A percentile compares a stretch with the other conserved stretches of the same genome.
Evolutionary conservation across 2,113 vertebrate genomes (phyloP).

Genomic region (Odocoileus hemionus): DNA sequence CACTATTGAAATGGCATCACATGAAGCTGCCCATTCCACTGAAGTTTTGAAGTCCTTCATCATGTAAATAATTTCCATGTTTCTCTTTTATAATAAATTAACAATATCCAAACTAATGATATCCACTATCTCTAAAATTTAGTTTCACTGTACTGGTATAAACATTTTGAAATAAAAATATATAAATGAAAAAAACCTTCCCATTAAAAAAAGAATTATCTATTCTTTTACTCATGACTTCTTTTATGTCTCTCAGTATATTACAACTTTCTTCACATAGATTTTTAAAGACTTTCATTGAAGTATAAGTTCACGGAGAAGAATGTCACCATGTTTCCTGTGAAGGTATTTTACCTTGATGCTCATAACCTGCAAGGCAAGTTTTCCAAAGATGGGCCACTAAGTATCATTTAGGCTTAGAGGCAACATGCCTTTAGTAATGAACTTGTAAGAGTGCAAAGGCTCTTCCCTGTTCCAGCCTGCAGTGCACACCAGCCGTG

Average conservation of each 20-base stretch:
- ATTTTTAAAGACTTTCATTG: background rate
- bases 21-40: background rate
- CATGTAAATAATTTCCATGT: background rate
- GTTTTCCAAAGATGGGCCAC: background rate
- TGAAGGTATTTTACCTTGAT: background rate
- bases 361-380: background rate
- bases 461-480: background rate
- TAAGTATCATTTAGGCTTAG: background rate
- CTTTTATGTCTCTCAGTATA: background rate
- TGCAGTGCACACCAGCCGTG: fast-evolving
- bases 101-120: background rate
- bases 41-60: background rate
- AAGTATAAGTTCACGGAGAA: background rate
- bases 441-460: background rate
- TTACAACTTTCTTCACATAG: background rate
- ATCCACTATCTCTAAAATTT: background rate
- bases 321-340: background rate
- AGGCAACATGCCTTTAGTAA: background rate
- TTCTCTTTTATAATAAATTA: background rate
- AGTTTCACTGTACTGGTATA: background rate
- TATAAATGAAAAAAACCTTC: background rate
- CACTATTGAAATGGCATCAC: background rate
- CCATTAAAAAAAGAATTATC: background rate
- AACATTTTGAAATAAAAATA: background rate
- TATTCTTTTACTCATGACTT: background rate